phyloP scores from a whole-genome alignment of 2,113 vertebrate genomes.

The Etheostoma cragini region DNA sequence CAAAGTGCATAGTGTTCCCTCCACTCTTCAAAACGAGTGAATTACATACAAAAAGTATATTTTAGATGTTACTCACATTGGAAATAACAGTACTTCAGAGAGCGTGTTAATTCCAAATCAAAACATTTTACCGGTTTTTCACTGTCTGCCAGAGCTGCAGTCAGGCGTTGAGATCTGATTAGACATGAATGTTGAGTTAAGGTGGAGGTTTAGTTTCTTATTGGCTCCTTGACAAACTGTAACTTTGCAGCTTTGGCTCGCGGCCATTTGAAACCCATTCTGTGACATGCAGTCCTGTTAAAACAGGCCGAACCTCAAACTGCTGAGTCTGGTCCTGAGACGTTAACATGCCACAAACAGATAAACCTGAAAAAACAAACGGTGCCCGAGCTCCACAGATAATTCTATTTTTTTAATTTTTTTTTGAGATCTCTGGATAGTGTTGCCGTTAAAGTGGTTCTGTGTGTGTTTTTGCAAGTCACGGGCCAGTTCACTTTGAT shows the following conservation, averaged over 20 bases:
- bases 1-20: conserved; percentile 37
- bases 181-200: not conserved
- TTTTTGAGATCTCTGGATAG: too few species aligned
- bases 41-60: not conserved
- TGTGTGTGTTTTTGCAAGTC: not conserved
- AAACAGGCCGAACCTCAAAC: conserved; percentile 9
- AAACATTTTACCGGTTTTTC: too few species aligned
- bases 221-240: conserved; percentile 5
- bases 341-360: conserved; percentile 10
- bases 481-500: not conserved
- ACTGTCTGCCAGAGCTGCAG: conserved; percentile 1
- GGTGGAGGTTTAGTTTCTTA: not conserved
- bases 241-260: conserved; percentile 6
- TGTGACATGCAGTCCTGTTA: not conserved
- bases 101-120: not conserved
- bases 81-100: not conserved
- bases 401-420: too few species aligned
- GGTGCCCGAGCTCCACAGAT: not conserved
- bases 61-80: not conserved
- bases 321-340: conserved; percentile 9
- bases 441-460: not conserved
- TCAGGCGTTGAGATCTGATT: conserved; percentile 1
- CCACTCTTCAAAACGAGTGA: not conserved
- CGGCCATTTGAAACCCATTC: not conserved
- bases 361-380: conserved; percentile 19